phyloP scores from a whole-genome alignment of 2,797 vertebrate species.

The Rhinophrynus dorsalis region DNA sequence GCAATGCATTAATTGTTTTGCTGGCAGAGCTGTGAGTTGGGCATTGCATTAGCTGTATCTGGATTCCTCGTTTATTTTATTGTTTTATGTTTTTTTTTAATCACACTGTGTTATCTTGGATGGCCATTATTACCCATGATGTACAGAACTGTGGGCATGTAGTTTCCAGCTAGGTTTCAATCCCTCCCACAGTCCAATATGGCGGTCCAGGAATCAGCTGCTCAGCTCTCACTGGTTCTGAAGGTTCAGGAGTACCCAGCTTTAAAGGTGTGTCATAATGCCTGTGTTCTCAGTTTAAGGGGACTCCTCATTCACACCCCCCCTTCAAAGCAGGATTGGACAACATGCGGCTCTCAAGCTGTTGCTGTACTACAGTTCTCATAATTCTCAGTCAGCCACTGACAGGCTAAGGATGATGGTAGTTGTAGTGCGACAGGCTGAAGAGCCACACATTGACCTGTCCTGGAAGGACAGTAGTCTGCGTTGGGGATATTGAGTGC shows the following conservation, averaged over 20 bases:
- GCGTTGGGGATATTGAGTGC: too few relatives aligned
- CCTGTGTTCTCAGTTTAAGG: background rate
- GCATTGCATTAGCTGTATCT: too few relatives aligned
- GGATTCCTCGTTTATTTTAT: background rate
- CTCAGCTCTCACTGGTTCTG: constrained; percentile 97
- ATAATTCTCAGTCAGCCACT: too few relatives aligned
- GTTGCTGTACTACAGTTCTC: too few relatives aligned
- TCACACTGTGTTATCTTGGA: background rate
- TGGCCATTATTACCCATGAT: constrained; percentile 24
- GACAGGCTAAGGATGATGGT: too few relatives aligned
- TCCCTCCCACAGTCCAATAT: constrained; percentile 78
- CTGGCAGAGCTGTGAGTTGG: constrained; percentile 25
- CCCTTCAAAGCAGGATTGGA: too few relatives aligned
- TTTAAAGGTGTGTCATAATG: constrained; percentile 80
- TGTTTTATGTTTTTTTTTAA: background rate
- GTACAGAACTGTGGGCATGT: constrained; percentile 37
- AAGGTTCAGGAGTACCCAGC: constrained; percentile 99
- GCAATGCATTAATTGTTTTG: constrained; percentile 18
- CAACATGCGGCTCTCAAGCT: too few relatives aligned
- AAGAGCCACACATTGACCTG: too few relatives aligned
- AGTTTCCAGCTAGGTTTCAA: constrained; percentile 22
- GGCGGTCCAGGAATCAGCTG: constrained; percentile 97
- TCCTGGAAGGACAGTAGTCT: too few relatives aligned
- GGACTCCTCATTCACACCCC: too few relatives aligned
- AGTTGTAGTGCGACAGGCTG: too few relatives aligned